Conservation (phyloP, 2,888 invertebrate genomes). For the Villa cingulata region DNA sequence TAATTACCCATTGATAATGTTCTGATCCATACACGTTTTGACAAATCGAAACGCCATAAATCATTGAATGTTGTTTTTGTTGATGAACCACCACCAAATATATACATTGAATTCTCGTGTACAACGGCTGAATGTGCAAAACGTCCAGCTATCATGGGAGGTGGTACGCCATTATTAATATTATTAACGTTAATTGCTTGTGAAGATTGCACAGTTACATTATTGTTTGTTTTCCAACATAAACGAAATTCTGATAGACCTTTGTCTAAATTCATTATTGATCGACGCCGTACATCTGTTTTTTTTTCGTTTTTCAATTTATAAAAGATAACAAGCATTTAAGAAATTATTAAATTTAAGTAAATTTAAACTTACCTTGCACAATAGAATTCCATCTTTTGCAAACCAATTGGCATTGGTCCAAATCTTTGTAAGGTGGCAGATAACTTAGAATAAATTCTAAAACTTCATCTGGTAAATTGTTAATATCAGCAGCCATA, state of each 20-base stretch:
- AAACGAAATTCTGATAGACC: slow-evolving; percentile 64
- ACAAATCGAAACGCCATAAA: slow-evolving; percentile 85
- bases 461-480: slow-evolving; percentile 84
- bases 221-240: slow-evolving; percentile 53
- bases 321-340: too few species aligned
- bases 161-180: slow-evolving; percentile 35
- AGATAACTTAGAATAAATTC: slow-evolving; percentile 82
- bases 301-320: too few species aligned
- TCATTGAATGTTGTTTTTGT: slow-evolving; percentile 94
- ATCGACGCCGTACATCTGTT: slow-evolving; percentile 65
- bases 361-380: slow-evolving; percentile 50
- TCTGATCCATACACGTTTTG: slow-evolving; percentile 70
- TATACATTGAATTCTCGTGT: slow-evolving; percentile 74
- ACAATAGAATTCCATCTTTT: slow-evolving; percentile 75
- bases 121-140: slow-evolving; percentile 86
- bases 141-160: slow-evolving; percentile 72
- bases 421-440: slow-evolving; percentile 81
- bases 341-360: slow-evolving; percentile 14
- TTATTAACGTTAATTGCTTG: too few species aligned
- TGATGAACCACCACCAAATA: slow-evolving; percentile 92
- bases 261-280: slow-evolving; percentile 57
- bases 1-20: slow-evolving; percentile 67
- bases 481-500: slow-evolving; percentile 37
- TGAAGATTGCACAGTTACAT: slow-evolving; percentile 20
- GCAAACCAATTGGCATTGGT: slow-evolving; percentile 73